A percentile compares a stretch with the other conserved stretches of the same genome.
phyloP scores from a whole-genome alignment of 2,113 vertebrate species.

The Albula glossodonta region DNA sequence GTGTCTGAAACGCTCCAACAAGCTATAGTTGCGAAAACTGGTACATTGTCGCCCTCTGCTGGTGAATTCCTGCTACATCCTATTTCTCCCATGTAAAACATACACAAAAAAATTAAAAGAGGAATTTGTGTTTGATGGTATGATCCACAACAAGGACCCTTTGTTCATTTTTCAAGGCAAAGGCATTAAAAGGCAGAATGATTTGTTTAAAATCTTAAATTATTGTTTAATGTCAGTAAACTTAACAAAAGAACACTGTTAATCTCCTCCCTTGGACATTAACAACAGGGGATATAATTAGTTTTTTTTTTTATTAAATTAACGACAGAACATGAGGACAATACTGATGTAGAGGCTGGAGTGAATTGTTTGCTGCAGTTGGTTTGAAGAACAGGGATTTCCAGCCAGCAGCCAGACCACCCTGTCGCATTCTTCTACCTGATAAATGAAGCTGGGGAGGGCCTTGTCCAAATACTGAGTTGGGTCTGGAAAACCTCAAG shows the following conservation, averaged over 20 bases:
- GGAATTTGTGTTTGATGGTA: not conserved
- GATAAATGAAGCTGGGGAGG: too few relatives aligned
- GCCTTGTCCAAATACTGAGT: too few relatives aligned
- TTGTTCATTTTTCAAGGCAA: not conserved
- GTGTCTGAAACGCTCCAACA: not conserved
- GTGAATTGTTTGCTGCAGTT: not conserved
- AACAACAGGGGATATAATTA: too few relatives aligned
- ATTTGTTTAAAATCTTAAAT: not conserved
- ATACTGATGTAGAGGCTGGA: not conserved
- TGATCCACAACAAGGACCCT: not conserved
- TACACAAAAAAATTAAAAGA: not conserved
- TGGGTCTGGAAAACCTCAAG: too few relatives aligned
- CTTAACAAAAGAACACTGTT: not conserved
- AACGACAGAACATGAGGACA: not conserved
- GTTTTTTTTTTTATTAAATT: too few relatives aligned
- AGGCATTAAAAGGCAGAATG: not conserved
- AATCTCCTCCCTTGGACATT: too few relatives aligned
- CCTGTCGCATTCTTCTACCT: too few relatives aligned
- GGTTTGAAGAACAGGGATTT: not conserved
- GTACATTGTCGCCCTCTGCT: slow-evolving; percentile 11
- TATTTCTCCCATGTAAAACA: not conserved
- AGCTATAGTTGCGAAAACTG: not conserved
- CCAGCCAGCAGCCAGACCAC: not conserved
- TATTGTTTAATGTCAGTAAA: not conserved
- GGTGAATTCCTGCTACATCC: not conserved